Percentiles rank a stretch among this genome's conserved stretches.
Evolutionary conservation across 2,113 vertebrate genomes (phyloP).

Genomic region (Brienomyrus longianalis): DNA sequence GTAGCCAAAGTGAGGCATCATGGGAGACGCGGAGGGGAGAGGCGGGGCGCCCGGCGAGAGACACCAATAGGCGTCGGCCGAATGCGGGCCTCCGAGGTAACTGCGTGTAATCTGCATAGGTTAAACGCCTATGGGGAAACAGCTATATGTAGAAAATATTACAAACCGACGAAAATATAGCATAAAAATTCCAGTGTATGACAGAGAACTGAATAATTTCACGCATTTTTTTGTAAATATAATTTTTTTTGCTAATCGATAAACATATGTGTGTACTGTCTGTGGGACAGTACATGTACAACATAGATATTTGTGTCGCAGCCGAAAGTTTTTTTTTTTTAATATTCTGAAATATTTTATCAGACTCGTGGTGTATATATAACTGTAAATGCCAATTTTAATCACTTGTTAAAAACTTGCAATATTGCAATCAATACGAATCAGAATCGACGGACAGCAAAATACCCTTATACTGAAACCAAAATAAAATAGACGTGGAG

Average conservation of each 20-base stretch:
- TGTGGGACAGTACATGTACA: background rate
- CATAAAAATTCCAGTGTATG: background rate
- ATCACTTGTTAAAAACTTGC: background rate
- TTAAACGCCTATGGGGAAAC: background rate
- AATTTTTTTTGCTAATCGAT: background rate
- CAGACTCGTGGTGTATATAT: background rate
- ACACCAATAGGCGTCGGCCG: background rate
- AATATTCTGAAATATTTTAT: background rate
- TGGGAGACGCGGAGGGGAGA: constrained; percentile 35
- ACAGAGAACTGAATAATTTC: background rate
- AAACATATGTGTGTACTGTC: background rate
- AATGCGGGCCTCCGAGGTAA: background rate
- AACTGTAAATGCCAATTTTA: background rate
- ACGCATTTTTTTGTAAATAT: background rate
- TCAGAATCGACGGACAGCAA: background rate
- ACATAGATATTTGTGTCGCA: background rate
- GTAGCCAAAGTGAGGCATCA: constrained; percentile 35
- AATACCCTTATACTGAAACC: background rate
- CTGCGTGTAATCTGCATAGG: background rate
- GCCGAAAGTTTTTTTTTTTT: background rate
- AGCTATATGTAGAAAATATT: background rate
- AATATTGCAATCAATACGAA: background rate
- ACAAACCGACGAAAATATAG: background rate
- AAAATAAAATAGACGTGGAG: background rate
- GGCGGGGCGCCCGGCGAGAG: background rate